phyloP scores from a whole-genome alignment of 2,888 invertebrate genomes.

The Cryptus armator region DNA sequence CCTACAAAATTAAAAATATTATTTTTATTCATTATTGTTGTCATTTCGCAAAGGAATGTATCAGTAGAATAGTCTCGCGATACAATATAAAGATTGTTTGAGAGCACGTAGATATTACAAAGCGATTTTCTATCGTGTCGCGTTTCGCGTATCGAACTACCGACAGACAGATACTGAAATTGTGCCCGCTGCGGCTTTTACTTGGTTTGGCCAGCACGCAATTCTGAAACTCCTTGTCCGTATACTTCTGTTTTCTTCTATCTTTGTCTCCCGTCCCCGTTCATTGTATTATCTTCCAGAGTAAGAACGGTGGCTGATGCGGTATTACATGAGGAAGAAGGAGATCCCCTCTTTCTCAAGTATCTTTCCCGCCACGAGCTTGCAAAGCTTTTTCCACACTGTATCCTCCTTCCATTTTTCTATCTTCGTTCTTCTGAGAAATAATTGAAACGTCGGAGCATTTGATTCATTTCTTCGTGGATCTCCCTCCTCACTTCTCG shows the following conservation, averaged over 20 bases:
- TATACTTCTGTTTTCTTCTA: constrained; percentile 15
- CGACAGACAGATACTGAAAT: constrained; percentile 31
- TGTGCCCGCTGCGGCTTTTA: constrained; percentile 29
- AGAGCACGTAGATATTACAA: constrained; percentile 6
- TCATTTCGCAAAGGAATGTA: too few species aligned
- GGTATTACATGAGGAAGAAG: constrained; percentile 27
- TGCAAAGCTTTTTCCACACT: constrained; percentile 51
- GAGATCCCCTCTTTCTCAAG: constrained; percentile 30
- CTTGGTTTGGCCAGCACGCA: constrained; percentile 51
- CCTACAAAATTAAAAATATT: too few species aligned
- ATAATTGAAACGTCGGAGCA: constrained; percentile 84
- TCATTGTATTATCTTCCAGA: constrained; percentile 37
- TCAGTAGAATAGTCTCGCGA: background rate
- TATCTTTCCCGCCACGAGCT: constrained; percentile 57
- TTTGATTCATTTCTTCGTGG: constrained; percentile 84
- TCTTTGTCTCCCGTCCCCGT: constrained; percentile 16
- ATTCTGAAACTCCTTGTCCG: constrained; percentile 36
- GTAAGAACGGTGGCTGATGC: constrained; percentile 23
- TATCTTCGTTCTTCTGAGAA: constrained; percentile 75
- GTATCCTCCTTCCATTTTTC: constrained; percentile 33
- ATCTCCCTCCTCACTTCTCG: constrained; percentile 80
- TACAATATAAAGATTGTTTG: constrained; percentile 6
- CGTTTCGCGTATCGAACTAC: constrained; percentile 38
- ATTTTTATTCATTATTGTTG: too few species aligned
- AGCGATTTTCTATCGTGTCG: constrained; percentile 54